A percentile compares a stretch with the other conserved stretches of the same genome.
Conservation (phyloP, 1,140 invertebrate species). For the Meloidogyne hapla region DNA sequence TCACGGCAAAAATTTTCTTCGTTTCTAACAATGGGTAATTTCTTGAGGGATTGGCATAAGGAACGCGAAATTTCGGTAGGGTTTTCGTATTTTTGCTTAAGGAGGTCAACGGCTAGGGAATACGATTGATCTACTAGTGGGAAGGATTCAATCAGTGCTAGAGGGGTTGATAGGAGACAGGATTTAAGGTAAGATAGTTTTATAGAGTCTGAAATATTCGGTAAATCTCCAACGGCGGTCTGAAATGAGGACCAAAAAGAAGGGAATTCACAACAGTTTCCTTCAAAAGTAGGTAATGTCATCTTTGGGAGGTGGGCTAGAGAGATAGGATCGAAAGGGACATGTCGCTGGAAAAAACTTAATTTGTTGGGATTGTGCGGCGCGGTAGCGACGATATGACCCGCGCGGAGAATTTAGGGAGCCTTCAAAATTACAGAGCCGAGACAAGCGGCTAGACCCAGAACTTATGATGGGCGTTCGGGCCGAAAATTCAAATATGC, state of each 20-base stretch:
- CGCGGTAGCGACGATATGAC: no score
- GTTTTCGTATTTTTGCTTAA: not conserved
- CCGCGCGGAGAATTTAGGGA: no score
- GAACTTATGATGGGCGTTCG: no score
- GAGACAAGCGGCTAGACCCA: no score
- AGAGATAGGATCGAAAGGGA: no score
- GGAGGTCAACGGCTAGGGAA: not conserved
- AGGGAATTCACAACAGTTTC: not conserved
- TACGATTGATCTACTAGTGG: not conserved
- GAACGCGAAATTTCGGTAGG: not conserved
- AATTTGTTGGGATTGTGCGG: no score
- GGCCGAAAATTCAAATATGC: no score
- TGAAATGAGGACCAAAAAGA: conserved; percentile 1
- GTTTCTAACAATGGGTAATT: not conserved
- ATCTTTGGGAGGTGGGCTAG: not conserved
- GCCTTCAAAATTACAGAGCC: no score
- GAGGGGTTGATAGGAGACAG: not conserved
- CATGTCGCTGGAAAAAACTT: no score
- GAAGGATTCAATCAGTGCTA: not conserved
- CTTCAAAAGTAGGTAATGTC: not conserved
- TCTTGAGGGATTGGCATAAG: not conserved
- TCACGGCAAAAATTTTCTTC: not conserved
- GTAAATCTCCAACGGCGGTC: not conserved
- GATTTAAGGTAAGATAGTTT: not conserved
- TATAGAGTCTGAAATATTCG: not conserved